phyloP scores from a whole-genome alignment of 1,140 invertebrate species.

The Scaptomyza montana region DNA sequence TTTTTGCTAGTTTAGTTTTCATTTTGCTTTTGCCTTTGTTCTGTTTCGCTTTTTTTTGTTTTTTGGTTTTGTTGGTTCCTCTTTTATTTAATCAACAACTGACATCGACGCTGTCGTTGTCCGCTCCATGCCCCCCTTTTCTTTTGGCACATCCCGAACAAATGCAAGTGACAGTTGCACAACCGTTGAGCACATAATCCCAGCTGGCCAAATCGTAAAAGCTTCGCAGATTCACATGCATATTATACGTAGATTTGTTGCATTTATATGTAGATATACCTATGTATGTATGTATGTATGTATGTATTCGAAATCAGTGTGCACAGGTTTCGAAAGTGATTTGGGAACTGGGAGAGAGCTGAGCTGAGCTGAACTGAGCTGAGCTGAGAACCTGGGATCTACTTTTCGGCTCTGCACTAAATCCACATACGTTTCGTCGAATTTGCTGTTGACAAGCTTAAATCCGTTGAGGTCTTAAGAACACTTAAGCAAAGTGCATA shows the following conservation, averaged over 20 bases:
- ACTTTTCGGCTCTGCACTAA: neutral
- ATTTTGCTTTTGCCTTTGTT: conserved; percentile 32
- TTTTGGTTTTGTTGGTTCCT: conserved; percentile 22
- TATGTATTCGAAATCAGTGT: conserved; percentile 52
- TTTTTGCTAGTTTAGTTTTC: conserved; percentile 20
- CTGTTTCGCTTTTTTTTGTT: conserved; percentile 4
- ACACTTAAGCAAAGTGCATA: conserved; percentile 57
- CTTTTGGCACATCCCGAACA: neutral
- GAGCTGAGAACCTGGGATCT: conserved; percentile 2
- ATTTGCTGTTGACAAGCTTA: conserved; percentile 63
- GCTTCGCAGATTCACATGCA: conserved; percentile 66
- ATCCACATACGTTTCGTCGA: conserved; percentile 21
- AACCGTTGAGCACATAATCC: conserved; percentile 65
- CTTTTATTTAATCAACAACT: conserved; percentile 80
- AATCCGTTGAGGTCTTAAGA: conserved; percentile 49
- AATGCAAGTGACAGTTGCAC: conserved; percentile 35
- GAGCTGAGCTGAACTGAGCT: neutral
- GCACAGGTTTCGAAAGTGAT: conserved; percentile 67
- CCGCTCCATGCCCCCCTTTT: conserved; percentile 16
- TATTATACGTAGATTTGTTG: conserved; percentile 78
- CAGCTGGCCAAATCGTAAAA: conserved; percentile 69
- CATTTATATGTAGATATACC: conserved; percentile 50
- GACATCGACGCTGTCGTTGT: conserved; percentile 57
- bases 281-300: conserved; percentile 3
- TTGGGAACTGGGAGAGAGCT: conserved; percentile 43